These are phyloP conservation scores for Taphrorychus bicolor DNA, from an alignment of 2,888 invertebrate species.

Conservation along the genomic window DNA sequence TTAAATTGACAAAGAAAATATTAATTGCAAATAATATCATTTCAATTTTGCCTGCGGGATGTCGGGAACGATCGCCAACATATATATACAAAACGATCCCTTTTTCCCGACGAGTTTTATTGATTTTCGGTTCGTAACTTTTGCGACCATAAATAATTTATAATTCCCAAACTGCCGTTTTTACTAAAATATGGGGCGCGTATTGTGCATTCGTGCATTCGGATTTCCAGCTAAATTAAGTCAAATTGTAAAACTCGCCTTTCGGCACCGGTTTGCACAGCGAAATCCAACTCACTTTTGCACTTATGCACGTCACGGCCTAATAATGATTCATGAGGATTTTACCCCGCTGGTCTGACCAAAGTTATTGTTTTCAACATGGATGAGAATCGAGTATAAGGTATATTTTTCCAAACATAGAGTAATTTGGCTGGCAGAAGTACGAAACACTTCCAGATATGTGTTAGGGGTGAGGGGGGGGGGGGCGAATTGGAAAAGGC, in stretches of 20 bases:
- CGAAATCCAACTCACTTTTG: background rate
- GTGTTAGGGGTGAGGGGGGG: too few species aligned
- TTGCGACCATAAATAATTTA: conserved; percentile 13
- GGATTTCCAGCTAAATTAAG: conserved; percentile 10
- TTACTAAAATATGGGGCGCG: conserved; percentile 12
- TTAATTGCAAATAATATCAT: background rate
- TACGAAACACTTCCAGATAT: too few species aligned
- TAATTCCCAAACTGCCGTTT: conserved; percentile 13
- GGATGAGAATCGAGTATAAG: too few species aligned
- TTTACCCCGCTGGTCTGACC: too few species aligned
- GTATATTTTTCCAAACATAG: too few species aligned
- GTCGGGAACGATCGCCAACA: too few species aligned
- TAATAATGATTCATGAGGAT: too few species aligned
- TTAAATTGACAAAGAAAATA: background rate
- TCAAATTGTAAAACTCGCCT: conserved; percentile 11
- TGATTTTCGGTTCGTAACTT: conserved; percentile 16
- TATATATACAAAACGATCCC: background rate
- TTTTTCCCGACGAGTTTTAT: conserved; percentile 6
- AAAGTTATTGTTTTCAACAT: too few species aligned
- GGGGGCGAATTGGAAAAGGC: too few species aligned
- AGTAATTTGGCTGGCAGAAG: too few species aligned
- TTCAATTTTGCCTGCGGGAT: background rate
- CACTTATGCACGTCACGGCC: background rate
- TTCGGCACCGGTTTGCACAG: background rate
- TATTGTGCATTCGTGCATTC: conserved; percentile 20